These are phyloP conservation scores for Nautilus pompilius DNA, from an alignment of 1,140 invertebrate genomes.

Conservation along the genomic window DNA sequence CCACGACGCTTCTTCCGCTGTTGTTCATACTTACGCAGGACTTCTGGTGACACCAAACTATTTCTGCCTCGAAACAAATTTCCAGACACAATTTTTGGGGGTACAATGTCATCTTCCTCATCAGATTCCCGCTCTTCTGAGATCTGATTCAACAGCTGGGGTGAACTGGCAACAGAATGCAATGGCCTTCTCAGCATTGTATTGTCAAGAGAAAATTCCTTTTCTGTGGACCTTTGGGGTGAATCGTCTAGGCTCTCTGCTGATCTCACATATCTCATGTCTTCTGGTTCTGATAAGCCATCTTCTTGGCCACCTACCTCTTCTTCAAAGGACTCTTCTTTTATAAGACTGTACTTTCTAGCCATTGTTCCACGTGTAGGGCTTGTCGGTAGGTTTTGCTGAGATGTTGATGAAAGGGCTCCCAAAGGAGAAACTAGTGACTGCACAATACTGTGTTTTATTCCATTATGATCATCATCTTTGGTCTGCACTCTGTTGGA, in stretches of 20 bases:
- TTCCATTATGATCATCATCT: constrained; percentile 39
- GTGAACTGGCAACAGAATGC: constrained; percentile 60
- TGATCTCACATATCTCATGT: constrained; percentile 37
- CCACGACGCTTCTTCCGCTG: constrained; percentile 65
- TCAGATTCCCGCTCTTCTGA: constrained; percentile 65
- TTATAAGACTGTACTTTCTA: constrained; percentile 45
- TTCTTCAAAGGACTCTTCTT: constrained; percentile 43
- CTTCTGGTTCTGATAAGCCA: constrained; percentile 24
- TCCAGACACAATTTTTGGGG: constrained; percentile 30
- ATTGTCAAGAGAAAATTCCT: background rate
- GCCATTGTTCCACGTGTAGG: constrained; percentile 1
- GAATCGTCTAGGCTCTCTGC: constrained; percentile 34
- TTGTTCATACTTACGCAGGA: constrained; percentile 62
- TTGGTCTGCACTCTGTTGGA: constrained; percentile 17
- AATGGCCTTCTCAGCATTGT: constrained; percentile 40
- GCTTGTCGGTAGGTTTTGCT: constrained; percentile 8
- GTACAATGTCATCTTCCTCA: constrained; percentile 41
- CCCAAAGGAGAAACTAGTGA: constrained; percentile 62
- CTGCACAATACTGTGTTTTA: constrained; percentile 47
- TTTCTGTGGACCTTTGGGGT: constrained; percentile 5
- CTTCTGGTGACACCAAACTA: constrained; percentile 50
- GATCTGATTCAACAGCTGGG: constrained; percentile 70
- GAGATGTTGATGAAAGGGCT: constrained; percentile 46
- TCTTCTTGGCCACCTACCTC: constrained; percentile 32
- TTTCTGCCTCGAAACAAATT: constrained; percentile 19